Conservation (phyloP, 2,888 invertebrate genomes). For the Coleophora deauratella region DNA sequence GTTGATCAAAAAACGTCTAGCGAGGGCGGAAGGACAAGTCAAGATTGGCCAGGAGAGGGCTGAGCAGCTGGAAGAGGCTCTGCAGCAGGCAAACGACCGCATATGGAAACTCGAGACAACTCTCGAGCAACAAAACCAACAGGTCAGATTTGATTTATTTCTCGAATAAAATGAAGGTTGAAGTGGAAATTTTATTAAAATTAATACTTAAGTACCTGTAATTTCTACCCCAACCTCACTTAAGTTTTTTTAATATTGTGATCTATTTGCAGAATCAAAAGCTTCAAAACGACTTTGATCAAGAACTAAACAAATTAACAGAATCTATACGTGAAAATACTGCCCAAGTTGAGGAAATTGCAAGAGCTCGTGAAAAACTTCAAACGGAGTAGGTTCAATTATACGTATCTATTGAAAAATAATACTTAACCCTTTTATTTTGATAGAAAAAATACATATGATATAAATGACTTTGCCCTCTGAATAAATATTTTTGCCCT, state of each 20-base stretch:
- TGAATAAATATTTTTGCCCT: background rate
- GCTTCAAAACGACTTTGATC: constrained; percentile 44
- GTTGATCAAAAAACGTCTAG: constrained; percentile 34
- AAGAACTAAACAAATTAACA: constrained; percentile 44
- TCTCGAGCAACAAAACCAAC: constrained; percentile 41
- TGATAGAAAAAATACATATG: too few relatives aligned
- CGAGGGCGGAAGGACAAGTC: constrained; percentile 40
- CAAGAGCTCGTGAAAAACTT: constrained; percentile 45
- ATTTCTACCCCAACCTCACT: too few relatives aligned
- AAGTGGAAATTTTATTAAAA: too few relatives aligned
- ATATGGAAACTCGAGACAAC: constrained; percentile 38
- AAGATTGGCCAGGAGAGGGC: constrained; percentile 39
- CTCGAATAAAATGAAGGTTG: too few relatives aligned
- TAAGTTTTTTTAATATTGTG: too few relatives aligned
- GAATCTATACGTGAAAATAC: constrained; percentile 49
- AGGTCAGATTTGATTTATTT: too few relatives aligned
- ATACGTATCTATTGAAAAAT: background rate
- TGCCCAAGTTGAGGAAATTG: constrained; percentile 49
- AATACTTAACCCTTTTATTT: too few relatives aligned
- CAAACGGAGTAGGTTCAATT: constrained; percentile 43
- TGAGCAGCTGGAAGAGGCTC: constrained; percentile 36
- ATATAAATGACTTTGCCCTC: too few relatives aligned
- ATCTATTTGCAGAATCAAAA: constrained; percentile 52
- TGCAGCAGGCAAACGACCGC: constrained; percentile 39
- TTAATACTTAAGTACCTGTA: too few relatives aligned